Percentiles rank a stretch among this genome's conserved stretches.
phyloP scores from a whole-genome alignment of 2,888 invertebrate species.

The Tetragonisca angustula region DNA sequence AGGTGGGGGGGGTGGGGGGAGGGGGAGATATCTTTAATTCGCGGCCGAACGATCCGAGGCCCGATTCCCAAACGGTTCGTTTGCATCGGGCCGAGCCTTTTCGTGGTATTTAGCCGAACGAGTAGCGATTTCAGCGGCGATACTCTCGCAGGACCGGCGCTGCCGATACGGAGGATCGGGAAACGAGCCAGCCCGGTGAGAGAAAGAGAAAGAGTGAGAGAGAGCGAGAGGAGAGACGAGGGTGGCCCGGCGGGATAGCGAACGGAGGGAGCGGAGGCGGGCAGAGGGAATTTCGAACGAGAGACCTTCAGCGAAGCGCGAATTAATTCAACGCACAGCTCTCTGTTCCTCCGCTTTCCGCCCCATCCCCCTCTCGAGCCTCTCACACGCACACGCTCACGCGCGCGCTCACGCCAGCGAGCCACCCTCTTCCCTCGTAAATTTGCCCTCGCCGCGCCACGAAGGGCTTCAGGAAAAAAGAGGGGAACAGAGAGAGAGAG shows the following conservation, averaged over 20 bases:
- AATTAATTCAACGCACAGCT: slow-evolving; percentile 82
- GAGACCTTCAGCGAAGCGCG: slow-evolving; percentile 80
- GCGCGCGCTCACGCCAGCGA: slow-evolving; percentile 22
- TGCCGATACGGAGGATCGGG: slow-evolving; percentile 47
- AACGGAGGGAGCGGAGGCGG: slow-evolving; percentile 55
- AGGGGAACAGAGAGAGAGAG: neutral
- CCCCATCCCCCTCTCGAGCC: slow-evolving; percentile 26
- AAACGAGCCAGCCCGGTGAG: slow-evolving; percentile 52
- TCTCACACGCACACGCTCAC: slow-evolving; percentile 17
- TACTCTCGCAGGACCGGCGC: slow-evolving; percentile 58
- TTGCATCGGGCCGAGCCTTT: slow-evolving; percentile 70
- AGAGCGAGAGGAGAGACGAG: slow-evolving; percentile 12
- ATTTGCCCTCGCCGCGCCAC: slow-evolving; percentile 70
- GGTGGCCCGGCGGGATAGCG: slow-evolving; percentile 37
- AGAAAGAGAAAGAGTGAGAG: no score
- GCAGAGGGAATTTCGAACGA: slow-evolving; percentile 71
- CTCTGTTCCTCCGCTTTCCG: slow-evolving; percentile 34
- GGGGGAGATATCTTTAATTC: slow-evolving; percentile 61
- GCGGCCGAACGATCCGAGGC: slow-evolving; percentile 57
- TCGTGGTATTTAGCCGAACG: slow-evolving; percentile 71
- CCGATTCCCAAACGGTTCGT: slow-evolving; percentile 75
- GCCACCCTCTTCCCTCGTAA: slow-evolving; percentile 66
- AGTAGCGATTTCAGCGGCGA: slow-evolving; percentile 71
- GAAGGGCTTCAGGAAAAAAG: slow-evolving; percentile 68
- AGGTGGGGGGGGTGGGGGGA: neutral